phyloP scores from a whole-genome alignment of 1,140 invertebrate genomes.

The Apis cerana region DNA sequence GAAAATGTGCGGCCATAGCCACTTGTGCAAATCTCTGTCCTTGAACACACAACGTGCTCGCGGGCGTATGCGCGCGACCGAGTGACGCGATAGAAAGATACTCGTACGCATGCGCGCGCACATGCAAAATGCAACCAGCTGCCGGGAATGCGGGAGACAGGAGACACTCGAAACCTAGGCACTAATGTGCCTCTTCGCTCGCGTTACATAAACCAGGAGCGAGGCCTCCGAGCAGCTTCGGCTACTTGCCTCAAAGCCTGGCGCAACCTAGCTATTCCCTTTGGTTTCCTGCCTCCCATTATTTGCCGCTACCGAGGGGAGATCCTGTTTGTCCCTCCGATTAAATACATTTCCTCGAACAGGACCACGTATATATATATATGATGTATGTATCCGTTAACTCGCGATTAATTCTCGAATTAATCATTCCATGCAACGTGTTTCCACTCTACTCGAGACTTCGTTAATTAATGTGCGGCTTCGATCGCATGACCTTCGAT shows the following conservation, averaged over 20 bases:
- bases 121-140: slow-evolving; percentile 59
- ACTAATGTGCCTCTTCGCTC: slow-evolving; percentile 59
- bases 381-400: neutral
- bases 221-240: neutral
- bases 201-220: slow-evolving; percentile 64
- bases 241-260: neutral
- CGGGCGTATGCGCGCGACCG: neutral
- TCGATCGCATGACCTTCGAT: slow-evolving; percentile 12
- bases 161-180: slow-evolving; percentile 61
- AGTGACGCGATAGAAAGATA: slow-evolving; percentile 13
- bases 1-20: neutral
- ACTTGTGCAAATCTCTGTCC: slow-evolving; percentile 56
- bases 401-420: neutral
- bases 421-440: neutral
- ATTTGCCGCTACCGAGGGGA: slow-evolving; percentile 8
- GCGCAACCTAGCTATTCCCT: slow-evolving; percentile 5
- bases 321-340: slow-evolving; percentile 21
- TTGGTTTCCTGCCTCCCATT: slow-evolving; percentile 14
- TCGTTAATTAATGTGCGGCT: slow-evolving; percentile 19
- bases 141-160: slow-evolving; percentile 69
- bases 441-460: neutral
- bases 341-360: slow-evolving; percentile 17
- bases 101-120: neutral
- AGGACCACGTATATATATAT: too few species aligned
- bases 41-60: slow-evolving; percentile 42